Evolutionary conservation across 2,113 vertebrate genomes (phyloP), one percentile per base, ranked within the genome.

Genomic region (Trichechus manatus): DNA sequence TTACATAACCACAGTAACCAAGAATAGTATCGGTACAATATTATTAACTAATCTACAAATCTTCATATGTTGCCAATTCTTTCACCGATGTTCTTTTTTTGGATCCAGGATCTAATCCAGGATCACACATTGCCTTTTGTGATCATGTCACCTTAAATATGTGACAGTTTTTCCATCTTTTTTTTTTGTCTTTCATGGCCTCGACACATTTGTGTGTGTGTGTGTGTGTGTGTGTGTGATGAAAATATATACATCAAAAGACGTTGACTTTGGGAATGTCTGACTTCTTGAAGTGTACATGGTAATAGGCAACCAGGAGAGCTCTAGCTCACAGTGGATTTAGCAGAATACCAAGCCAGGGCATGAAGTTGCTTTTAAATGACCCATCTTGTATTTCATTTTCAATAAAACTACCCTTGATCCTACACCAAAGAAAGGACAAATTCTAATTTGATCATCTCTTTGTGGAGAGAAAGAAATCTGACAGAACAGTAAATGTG

Each of bases 381-480:
- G 59, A 78, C 59, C 42, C n/a, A 77, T 64, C 20, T 78, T 95
- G 36, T 87, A 95, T 86, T 94, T 93, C 63, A 64, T 68, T 80
- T 87, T 90, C 11, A 94, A 17, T 87, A 93, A 94, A 96, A 84
- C 25, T 87, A 93, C 13, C 94, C n/a, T 68, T 94, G 79, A 50
- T 74, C 39, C 47, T 53, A 95, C 44, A 80, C 14, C 83, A 89
- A 70, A 91, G 47, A 90, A 87, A 23, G 33, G 36, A 63, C 29
- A 91, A 56, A 85, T 82, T 95, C 50, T 47, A 27, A 93, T 91
- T 93, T 92, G 31, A 90, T 83, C 70, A 61, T 72, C 31, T 77
- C 77, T 72, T 64, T 61, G 39, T 61, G 36, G 42, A 78, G 9
- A 95, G 53, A 80, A 11, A n/a, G 36, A 91, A 93, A 96, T 89